A percentile compares a stretch with the other conserved stretches of the same genome.
Evolutionary conservation across 2,888 invertebrate species (phyloP).

Genomic region (Diarsia mendica): DNA sequence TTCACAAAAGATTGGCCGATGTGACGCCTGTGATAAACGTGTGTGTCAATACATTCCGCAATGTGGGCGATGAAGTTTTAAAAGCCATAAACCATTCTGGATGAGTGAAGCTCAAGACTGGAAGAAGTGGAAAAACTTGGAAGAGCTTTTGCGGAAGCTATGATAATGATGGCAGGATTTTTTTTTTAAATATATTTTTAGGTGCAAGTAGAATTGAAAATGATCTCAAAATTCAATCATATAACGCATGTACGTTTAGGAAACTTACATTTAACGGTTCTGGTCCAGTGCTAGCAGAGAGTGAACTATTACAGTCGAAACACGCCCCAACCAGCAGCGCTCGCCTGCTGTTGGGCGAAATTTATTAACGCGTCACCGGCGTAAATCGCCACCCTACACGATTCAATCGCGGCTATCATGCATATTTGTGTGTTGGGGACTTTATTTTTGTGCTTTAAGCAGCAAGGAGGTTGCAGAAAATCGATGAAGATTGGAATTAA

Average conservation of each 20-base stretch:
- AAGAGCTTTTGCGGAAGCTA: background rate
- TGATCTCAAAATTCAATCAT: background rate
- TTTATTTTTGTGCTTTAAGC: conserved; percentile 21
- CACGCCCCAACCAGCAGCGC: conserved; percentile 36
- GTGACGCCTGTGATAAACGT: background rate
- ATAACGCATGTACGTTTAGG: background rate
- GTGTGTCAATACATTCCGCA: background rate
- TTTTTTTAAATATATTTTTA: no score
- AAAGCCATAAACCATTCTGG: no score
- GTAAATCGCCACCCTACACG: conserved; percentile 64
- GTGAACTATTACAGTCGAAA: conserved; percentile 38
- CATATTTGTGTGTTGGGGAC: conserved; percentile 26
- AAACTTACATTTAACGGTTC: background rate
- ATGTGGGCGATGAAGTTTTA: no score
- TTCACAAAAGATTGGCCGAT: background rate
- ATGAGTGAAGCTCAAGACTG: background rate
- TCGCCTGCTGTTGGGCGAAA: conserved; percentile 51
- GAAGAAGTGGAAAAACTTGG: background rate
- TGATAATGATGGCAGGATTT: background rate
- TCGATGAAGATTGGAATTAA: background rate
- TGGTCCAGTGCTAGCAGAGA: conserved; percentile 4
- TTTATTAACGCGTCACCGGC: conserved; percentile 63
- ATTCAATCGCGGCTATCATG: conserved; percentile 60
- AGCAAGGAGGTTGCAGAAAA: background rate
- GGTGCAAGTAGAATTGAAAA: background rate